These are phyloP conservation scores for Aurelia coerulea DNA, from an alignment of 30 jellyfish, hydroid and myxozoan species.

Conservation along the genomic window DNA sequence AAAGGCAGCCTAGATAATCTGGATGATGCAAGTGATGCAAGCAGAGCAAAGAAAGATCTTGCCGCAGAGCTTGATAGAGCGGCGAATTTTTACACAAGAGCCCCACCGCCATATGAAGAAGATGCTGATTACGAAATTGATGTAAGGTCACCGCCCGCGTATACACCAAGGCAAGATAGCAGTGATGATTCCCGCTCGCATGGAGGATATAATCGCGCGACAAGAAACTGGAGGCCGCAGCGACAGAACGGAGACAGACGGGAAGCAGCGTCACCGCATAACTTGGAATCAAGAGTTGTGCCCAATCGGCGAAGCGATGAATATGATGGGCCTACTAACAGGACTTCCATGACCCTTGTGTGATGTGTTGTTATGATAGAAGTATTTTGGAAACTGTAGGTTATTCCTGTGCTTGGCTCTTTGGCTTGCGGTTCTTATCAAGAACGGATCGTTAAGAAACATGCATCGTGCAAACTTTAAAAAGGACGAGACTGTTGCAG, in stretches of 20 bases:
- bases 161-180: slow-evolving; percentile 80
- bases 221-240: slow-evolving; percentile 75
- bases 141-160: slow-evolving; percentile 91
- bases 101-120: slow-evolving; percentile 97
- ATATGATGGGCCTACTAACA: slow-evolving; percentile 58
- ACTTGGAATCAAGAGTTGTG: slow-evolving; percentile 40
- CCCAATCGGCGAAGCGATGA: slow-evolving; percentile 60
- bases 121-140: slow-evolving; percentile 68
- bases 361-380: neutral
- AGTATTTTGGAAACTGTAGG: neutral
- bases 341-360: slow-evolving; percentile 77
- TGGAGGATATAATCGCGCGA: slow-evolving; percentile 49
- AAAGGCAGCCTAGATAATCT: slow-evolving; percentile 52
- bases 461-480: too few species aligned
- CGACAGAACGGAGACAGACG: slow-evolving; percentile 61
- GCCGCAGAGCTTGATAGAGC: slow-evolving; percentile 89
- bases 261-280: slow-evolving; percentile 38
- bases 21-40: slow-evolving; percentile 36
- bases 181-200: slow-evolving; percentile 61
- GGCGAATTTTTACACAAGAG: slow-evolving; percentile 75
- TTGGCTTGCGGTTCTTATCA: neutral
- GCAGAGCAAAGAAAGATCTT: slow-evolving; percentile 79
- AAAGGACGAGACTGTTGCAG: too few species aligned
- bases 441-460: too few species aligned
- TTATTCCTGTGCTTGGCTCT: neutral